phyloP scores from a whole-genome alignment of 2,113 vertebrate genomes.

The Eptatretus burgeri region DNA sequence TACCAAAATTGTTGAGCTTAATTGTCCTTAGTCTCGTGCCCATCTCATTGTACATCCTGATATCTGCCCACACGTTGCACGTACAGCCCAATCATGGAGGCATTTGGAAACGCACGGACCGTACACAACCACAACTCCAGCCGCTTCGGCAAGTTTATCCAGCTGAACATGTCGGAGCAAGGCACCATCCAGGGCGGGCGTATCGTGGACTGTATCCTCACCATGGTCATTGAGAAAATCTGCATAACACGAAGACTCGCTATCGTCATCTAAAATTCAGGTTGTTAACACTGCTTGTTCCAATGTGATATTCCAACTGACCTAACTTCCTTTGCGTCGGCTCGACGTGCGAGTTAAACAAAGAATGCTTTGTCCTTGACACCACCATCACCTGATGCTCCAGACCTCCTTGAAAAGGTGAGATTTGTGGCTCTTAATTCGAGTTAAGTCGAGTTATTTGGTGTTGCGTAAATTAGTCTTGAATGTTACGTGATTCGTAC shows the following conservation, averaged over 20 bases:
- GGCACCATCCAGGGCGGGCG: conserved; percentile 87
- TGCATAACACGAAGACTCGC: background rate
- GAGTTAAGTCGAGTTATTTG: no score
- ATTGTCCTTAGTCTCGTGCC: background rate
- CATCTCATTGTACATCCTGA: background rate
- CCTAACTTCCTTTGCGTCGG: conserved; percentile 12
- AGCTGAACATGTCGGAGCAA: conserved; percentile 63
- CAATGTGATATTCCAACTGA: conserved; percentile 7
- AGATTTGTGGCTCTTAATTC: background rate
- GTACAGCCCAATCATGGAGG: conserved; percentile 83
- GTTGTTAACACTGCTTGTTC: background rate
- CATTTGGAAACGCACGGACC: conserved; percentile 79
- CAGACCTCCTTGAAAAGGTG: conserved; percentile 4
- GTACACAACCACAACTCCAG: conserved; percentile 98
- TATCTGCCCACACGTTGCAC: conserved; percentile 5
- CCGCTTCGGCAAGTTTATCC: conserved; percentile 87
- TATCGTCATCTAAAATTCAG: background rate
- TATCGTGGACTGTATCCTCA: conserved; percentile 94
- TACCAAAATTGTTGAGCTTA: background rate
- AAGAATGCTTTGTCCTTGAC: background rate
- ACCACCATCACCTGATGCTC: background rate
- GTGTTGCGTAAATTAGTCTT: no score
- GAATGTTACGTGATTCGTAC: no score
- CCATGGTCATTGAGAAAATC: background rate
- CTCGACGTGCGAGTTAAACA: background rate